Percentiles rank a stretch among this genome's conserved stretches.
phyloP scores from a whole-genome alignment of 2,888 invertebrate genomes.

The Eremobia ochroleuca region DNA sequence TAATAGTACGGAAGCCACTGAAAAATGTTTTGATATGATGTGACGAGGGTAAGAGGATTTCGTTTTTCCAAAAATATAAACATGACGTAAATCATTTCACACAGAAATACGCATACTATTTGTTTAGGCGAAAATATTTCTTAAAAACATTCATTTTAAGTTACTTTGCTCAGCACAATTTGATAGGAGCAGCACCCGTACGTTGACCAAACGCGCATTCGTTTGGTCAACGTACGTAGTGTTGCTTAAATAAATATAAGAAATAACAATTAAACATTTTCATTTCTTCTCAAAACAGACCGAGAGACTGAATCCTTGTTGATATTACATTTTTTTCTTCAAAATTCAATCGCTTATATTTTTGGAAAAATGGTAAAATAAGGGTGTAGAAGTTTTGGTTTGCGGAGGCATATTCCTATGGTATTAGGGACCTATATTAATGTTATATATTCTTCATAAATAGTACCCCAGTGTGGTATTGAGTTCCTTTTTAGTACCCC shows the following conservation, averaged over 20 bases:
- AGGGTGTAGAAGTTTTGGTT: no score
- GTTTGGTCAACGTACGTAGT: no score
- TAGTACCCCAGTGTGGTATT: not conserved
- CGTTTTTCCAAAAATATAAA: constrained; percentile 43
- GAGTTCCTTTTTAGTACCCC: not conserved
- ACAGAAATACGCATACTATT: not conserved
- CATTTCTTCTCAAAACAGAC: no score
- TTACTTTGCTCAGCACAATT: no score
- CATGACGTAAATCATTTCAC: not conserved
- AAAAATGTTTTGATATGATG: constrained; percentile 80
- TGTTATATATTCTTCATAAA: not conserved
- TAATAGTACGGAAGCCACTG: constrained; percentile 68
- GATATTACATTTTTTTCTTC: not conserved
- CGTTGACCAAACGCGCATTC: no score
- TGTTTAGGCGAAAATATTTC: not conserved
- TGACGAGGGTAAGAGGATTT: not conserved
- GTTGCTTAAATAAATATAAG: no score
- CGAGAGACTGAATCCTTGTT: not conserved
- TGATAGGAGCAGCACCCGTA: no score
- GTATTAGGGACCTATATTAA: constrained; percentile 47
- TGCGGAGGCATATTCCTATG: constrained; percentile 44
- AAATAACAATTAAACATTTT: no score
- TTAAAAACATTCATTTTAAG: not conserved
- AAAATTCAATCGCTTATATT: constrained; percentile 10
- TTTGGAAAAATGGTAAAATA: constrained; percentile 15